Base-by-base conservation (phyloP, 1,140 invertebrate genomes). In the Solenopsis invicta region DNA sequence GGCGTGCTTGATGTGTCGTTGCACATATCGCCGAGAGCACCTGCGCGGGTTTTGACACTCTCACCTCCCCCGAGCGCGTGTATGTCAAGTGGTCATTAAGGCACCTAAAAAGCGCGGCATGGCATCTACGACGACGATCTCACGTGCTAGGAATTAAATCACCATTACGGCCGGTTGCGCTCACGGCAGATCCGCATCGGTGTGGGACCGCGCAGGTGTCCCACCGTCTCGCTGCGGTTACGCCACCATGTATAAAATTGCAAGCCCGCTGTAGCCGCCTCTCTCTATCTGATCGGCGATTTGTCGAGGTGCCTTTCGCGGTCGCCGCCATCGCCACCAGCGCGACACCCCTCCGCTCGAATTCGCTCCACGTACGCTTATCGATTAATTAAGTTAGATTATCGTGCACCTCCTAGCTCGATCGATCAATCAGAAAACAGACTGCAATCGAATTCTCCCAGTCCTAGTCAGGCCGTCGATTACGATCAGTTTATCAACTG, bases 131-230 rank as follows among this genome's bases (percentile, higher is more conserved):
- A 92, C 93, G 91, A 80, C 90, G 87, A 94, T 94, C 93, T 94
- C 91, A 85, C 89, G 88, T 88, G 89, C 90, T 88, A 91, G 91
- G 91, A 94, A 94, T 94, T 94, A 94, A 94, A 94, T 94, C 92
- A 92, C 87, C 91, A 93, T 94, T 93, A 93, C 91, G 91, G 91
- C 85, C 89, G 91, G 91, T 93, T 91, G 92, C 90, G 91, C 87
- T 74, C 69, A 90, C 91, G 81, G 86, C 85, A 93, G 91, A 93
- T 93, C 91, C 90, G 84, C 90, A 92, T 94, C 93, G 91, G 90
- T 93, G 93, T 94, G 93, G 92, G 92, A 94, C 84, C 82, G 88
- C 89, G 92, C 93, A 94, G 94, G 93, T 94, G 93, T 94, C 89
- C 85, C 54, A 21, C 12, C 87, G 88, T 87, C 85, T 91, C 89